These are phyloP conservation scores for Hippoglossus hippoglossus DNA, from an alignment of 2,797 vertebrate species.

Conservation along the genomic window DNA sequence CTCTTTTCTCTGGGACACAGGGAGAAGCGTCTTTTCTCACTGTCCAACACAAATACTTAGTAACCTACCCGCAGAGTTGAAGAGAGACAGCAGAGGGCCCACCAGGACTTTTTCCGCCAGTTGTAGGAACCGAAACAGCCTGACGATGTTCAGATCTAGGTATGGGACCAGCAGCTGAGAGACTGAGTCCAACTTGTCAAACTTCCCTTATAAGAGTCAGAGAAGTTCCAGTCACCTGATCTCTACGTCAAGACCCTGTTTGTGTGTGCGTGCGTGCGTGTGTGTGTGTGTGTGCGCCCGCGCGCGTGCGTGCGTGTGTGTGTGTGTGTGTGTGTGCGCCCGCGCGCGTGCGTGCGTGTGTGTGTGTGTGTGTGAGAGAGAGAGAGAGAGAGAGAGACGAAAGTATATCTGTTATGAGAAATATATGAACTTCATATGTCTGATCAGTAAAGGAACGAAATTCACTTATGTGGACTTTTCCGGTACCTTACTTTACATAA, in stretches of 20 bases:
- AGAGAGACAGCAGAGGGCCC: slow-evolving; percentile 53
- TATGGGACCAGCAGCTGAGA: slow-evolving; percentile 58
- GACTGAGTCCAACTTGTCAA: slow-evolving; percentile 81
- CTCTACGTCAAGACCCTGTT: slow-evolving; percentile 71
- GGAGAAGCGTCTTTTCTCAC: background rate
- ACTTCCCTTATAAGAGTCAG: slow-evolving; percentile 80
- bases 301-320: no score
- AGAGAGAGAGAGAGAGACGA: no score
- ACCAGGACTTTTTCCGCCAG: slow-evolving; percentile 33
- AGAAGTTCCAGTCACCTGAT: slow-evolving; percentile 78
- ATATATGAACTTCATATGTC: no score
- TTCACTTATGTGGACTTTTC: no score
- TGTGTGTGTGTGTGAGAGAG: no score
- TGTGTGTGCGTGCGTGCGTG: background rate
- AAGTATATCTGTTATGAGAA: no score
- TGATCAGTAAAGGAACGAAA: no score
- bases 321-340: no score
- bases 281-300: no score
- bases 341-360: no score
- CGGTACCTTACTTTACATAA: no score
- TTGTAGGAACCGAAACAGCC: slow-evolving; percentile 1
- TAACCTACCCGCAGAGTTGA: slow-evolving; percentile 71
- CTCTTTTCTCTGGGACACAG: background rate
- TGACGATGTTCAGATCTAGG: slow-evolving; percentile 68
- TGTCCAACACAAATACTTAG: background rate